Base-by-base conservation (phyloP, 2,888 invertebrate species). In the Hydraecia micacea region DNA sequence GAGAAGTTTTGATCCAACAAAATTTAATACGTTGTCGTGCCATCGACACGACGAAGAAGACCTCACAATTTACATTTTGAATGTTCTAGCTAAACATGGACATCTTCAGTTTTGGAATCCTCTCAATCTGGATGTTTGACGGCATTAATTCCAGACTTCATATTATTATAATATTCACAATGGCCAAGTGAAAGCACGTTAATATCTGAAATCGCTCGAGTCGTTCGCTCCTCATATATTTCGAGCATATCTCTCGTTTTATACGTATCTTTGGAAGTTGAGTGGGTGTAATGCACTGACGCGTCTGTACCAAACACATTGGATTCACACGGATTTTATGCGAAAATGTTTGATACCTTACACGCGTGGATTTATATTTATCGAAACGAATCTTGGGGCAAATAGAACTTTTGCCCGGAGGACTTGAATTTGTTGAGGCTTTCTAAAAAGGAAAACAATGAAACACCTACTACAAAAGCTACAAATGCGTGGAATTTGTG, bases 231-330 rank as follows among this genome's bases (percentile, higher is more conserved):
- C 89, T 91, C 91, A 87, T 90, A 87, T 87, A 91, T 89, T 87
- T 89, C 86, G 85, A 86, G 90, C 87, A 82, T 88, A 90, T 91
- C 90, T 88, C 87, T 84, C 84, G 89, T 91, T 93, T 91, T 92
- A 90, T 88, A 87, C 80, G 86, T 92, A 91, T 89, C 91, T 91
- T 89, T 89, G 88, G 87, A 86, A 83, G 70, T 32, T 74, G 91
- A 86, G 93, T 93, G 91, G 93, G 93, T 79, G 93, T 89, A 86
- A 85, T 84, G 88, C 79, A 84, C 75, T 87, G 89, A 89, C 90
- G 89, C 83, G 79, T 46, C 52, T 66, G 63, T 58, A 73, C 63
- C 67, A 77, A 83, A 80, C 80, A 80, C 85, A 79, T 76, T 73
- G 81, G 73, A 81, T 82, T 86, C 86, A 85, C 83, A 83, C 80